Evolutionary conservation across 2,888 invertebrate genomes (phyloP), one percentile per base, ranked within the genome.

Genomic region (Enoplolaimus lenunculus): DNA sequence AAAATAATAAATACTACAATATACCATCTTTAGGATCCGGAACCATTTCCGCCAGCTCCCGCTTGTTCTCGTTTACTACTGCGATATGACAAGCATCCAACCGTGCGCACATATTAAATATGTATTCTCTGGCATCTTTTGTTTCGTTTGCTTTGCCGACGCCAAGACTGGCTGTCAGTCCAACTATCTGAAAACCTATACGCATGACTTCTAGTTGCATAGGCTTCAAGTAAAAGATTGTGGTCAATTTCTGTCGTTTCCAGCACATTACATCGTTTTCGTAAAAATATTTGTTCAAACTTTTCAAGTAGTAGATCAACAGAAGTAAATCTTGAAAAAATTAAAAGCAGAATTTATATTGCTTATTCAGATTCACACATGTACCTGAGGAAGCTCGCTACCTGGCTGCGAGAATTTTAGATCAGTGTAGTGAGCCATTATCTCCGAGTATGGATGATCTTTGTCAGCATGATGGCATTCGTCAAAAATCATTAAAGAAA

Each of bases 401-500:
- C n/a, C n/a, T n/a, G n/a, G n/a, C n/a, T n/a, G n/a, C n/a, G n/a
- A n/a, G n/a, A n/a, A n/a, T 45, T 45, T 45, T 13, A 45, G 72
- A 33, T 77, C 77, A 73, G 79, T 74, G 72, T 81, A 81, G 64
- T 70, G 65, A 1, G 72, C 71, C 83, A 82, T 88, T 3, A 91
- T 85, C 72, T 86, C 83, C 30, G 88, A 84, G 89, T 91, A 92
- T 0, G 90, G 88, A 79, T 92, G 90, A 72, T 87, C 86, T 33
- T 87, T 87, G 0, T 88, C 88, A 0, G 88, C 91, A 78, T 89
- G 87, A 80, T 97, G 97, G 77, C 95, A 95, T 80, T 98, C 95
- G 81, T 97, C 95, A 77, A 95, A 88, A 71, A 98, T 87, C 16
- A 93, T 79, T 34, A 95, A 83, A 80, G 76, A 73, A 71, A 77